Evolutionary conservation across 2,113 vertebrate species (phyloP), one percentile per base, ranked within the genome.

Genomic region (Chloroceryle aenea): DNA sequence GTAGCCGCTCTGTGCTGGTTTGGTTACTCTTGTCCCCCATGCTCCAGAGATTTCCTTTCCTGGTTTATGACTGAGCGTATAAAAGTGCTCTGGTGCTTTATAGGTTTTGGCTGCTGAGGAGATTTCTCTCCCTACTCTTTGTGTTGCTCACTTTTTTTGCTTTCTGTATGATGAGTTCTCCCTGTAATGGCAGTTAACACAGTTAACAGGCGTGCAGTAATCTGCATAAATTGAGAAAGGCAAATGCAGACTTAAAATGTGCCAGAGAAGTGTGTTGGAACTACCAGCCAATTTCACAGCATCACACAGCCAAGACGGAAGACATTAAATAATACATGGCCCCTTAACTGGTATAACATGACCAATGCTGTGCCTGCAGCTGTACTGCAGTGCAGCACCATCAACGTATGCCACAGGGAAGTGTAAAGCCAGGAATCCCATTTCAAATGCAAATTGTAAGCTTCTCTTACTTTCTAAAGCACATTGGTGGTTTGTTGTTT

Each of bases 381-480:
- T 90, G n/a, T 72, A 13, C 34, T 67, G 45, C 58, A 85, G 56
- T 38, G 48, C 2, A 4, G 25, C 17, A 73, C 62, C 36, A 26
- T 78, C 11, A 12, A 10, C 1, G 0, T 53, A 19, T 89, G 80
- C 69, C 66, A 61, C 43, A 53, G 48, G 67, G 48, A 93, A 85
- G 34, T 6, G 20, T 61, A 93, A 89, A 84, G 69, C 61, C 61
- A 75, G 76, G 45, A 94, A 87, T 93, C 66, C 87, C 52, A 48
- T 95, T 91, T 94, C 58, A 71, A 0, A 27, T 38, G 40, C 0
- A 3, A 21, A 79, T 95, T 89, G 91, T 87, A 89, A 87, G 87
- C 43, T 88, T 85, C 40, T 68, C 29, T 89, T 93, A 32, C 86
- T 90, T 92, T 86, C 36, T 30, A 75, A 68, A 85, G 73, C 78